Percentiles rank a stretch among this genome's conserved stretches.
Evolutionary conservation across 2,797 vertebrate genomes (phyloP).

Genomic region (Nothura maculosa): DNA sequence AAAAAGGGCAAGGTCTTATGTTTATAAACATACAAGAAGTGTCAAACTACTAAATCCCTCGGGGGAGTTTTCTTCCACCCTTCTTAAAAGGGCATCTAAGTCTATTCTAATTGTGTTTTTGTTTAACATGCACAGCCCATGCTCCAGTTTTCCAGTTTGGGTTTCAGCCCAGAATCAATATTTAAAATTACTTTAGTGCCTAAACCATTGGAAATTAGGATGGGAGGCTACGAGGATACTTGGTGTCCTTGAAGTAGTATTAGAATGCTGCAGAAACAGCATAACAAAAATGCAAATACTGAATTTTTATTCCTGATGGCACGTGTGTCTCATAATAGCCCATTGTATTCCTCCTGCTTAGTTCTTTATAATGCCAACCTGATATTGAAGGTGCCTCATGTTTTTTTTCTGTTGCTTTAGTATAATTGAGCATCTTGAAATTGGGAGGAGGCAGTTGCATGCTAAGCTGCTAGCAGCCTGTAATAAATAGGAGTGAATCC

Average conservation of each 20-base stretch:
- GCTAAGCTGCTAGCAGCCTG: neutral
- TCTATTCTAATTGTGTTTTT: neutral
- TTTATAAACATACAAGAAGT: conserved; percentile 33
- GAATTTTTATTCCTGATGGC: neutral
- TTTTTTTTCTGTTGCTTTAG: neutral
- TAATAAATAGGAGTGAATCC: neutral
- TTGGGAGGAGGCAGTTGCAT: neutral
- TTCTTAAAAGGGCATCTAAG: neutral
- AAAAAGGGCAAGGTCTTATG: conserved; percentile 48
- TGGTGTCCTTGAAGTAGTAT: neutral
- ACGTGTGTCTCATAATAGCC: neutral
- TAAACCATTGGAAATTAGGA: neutral
- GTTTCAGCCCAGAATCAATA: neutral
- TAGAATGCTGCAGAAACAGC: neutral
- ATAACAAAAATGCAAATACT: neutral
- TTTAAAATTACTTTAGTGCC: neutral
- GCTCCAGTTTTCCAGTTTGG: neutral
- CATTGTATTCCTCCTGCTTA: neutral
- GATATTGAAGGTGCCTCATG: neutral
- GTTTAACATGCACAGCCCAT: neutral
- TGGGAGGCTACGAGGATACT: neutral
- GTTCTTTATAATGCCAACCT: accelerated
- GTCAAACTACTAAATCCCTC: neutral
- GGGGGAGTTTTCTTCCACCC: neutral
- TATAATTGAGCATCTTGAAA: neutral